Base-by-base conservation (phyloP, 2,888 invertebrate genomes). In the Caenorhabditis zanzibari region DNA sequence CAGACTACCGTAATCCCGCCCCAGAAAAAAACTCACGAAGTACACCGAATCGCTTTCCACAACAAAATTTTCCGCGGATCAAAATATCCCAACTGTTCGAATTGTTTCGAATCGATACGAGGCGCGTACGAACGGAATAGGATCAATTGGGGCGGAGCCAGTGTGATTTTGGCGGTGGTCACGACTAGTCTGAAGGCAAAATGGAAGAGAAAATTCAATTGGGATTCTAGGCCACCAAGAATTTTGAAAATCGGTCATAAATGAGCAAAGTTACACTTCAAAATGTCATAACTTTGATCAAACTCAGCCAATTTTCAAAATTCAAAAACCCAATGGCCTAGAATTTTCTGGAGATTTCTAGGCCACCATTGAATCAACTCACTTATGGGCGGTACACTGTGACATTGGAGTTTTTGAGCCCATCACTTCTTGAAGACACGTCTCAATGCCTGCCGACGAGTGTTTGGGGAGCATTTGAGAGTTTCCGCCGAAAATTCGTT, bases 111-210 rank as follows among this genome's bases (percentile, higher is more conserved):
- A 16, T 44, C 47, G 19, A 84, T 79, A 10, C 79, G 59, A 1
- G 87, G 87, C 10, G 87, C 87, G 59, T 84, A 87, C 0, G 77
- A 82, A 2, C 87, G 80, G 73, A 87, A 85, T 19, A 87, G 84
- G 1, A 87, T 66, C 24, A 87, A 52, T 54, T 80, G 74, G 0
- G 85, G 77, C 12, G 87, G 87, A 12, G 84, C 85, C n/a, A 47
- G 22, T 0, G 76, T 44, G 22, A 81, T 66, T 52, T 80, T 77
- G 0, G 85, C 81, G 2, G 87, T 77, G 4, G 87, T 87, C 7
- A 87, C 79, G 56, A 87, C 80, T 0, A 87, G 35, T 64, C 85
- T 85, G 63, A 52, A 47, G 19, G 4, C 2, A 26, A 7, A n/a
- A 28, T 10, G 24, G 44, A 10, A 44, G 9, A 28, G 26, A 47